Base-by-base conservation (phyloP, 2,888 invertebrate genomes). In the Neoscelio sp. region DNA sequence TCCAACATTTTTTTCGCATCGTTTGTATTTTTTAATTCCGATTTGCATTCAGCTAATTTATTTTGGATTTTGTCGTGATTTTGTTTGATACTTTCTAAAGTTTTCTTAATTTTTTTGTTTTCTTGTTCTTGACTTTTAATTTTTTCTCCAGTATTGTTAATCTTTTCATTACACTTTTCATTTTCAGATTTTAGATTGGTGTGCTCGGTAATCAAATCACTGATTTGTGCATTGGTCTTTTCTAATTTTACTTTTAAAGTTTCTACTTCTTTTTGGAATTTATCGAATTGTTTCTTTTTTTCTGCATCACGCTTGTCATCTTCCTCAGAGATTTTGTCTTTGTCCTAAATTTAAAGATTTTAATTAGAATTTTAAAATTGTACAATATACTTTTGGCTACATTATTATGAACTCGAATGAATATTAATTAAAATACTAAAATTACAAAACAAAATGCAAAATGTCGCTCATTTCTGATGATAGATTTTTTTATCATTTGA, bases 201-300 rank as follows among this genome's bases (percentile, higher is more conserved):
- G 33, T 35, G 33, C n/a, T 20, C 28, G 7, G 33, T 7, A 12
- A 5, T 20, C 8, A 52, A 15, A 35, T 52, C 12, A 12, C 12
- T 7, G 4, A 52, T 52, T 52, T 20, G 15, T 4, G 2, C 2
- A 8, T 20, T 8, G 0, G 1, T 3, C 3, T 52, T 52, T 4
- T 12, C 35, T 5, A 20, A 20, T 35, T 52, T 52, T 13, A 20
- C 35, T 8, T 35, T 52, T 1, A 52, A 6, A 35, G 7, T 13
- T 7, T 52, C 52, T 10, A 35, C 35, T 52, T 52, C 52, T 13
- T 35, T 52, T 35, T 35, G 20, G 3, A 52, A 20, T 35, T 52
- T 52, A 1, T 35, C 35, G 2, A 20, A n/a, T n/a, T 40, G 56
- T 7, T 40, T 40, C 5, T 23, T 6, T 6, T 13, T 40, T 12